A percentile compares a stretch with the other conserved stretches of the same genome.
These are phyloP conservation scores for Mystacornis crossleyi DNA, from an alignment of 2,113 vertebrate species.

Conservation along the genomic window DNA sequence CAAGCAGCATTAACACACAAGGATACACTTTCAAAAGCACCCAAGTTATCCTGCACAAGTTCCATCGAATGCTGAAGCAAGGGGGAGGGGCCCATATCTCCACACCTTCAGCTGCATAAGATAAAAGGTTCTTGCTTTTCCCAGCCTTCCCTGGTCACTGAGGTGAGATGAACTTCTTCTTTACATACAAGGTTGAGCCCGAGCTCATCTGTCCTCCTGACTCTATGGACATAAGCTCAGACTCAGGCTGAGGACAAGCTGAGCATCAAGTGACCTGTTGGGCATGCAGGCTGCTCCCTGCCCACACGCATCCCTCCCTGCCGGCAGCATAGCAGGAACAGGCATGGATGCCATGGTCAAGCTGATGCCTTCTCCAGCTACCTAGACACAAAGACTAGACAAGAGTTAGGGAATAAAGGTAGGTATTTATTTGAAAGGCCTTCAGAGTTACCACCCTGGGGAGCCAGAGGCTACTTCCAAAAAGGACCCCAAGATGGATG, in stretches of 20 bases:
- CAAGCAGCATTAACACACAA: neutral
- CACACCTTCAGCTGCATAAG: neutral
- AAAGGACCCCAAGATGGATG: too few relatives aligned
- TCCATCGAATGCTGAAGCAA: neutral
- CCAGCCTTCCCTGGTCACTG: neutral
- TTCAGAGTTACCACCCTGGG: too few relatives aligned
- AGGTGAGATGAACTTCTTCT: neutral
- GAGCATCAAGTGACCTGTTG: neutral
- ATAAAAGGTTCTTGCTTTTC: neutral
- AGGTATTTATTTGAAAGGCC: too few relatives aligned
- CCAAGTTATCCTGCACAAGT: neutral
- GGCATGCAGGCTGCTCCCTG: neutral
- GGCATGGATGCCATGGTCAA: fast-evolving
- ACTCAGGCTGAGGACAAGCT: neutral
- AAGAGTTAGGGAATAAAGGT: too few relatives aligned
- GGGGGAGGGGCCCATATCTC: neutral
- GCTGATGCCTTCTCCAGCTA: too few relatives aligned
- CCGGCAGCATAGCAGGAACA: fast-evolving
- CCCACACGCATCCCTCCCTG: neutral
- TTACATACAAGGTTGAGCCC: neutral
- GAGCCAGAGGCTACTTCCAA: too few relatives aligned
- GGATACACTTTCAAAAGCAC: neutral
- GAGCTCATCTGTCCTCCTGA: neutral
- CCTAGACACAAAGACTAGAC: too few relatives aligned
- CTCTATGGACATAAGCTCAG: neutral